These are phyloP conservation scores for Amphipyra berbera DNA, from an alignment of 2,888 invertebrate species.

Conservation along the genomic window DNA sequence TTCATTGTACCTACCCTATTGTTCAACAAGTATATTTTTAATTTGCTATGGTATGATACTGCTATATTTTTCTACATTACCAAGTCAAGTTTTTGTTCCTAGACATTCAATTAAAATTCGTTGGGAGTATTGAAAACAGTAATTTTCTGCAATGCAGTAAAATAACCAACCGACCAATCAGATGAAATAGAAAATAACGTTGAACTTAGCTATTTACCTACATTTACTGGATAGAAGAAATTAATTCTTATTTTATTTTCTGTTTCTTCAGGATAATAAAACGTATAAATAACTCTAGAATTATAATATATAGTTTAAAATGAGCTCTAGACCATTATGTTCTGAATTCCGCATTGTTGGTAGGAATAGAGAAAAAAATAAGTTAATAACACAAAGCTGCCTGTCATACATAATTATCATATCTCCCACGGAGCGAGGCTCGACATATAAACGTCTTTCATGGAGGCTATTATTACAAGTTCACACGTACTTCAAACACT, in stretches of 20 bases:
- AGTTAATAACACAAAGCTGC: too few relatives aligned
- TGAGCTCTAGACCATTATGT: too few relatives aligned
- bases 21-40: not conserved
- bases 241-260: conserved; percentile 1
- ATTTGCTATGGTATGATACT: not conserved
- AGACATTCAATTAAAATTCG: not conserved
- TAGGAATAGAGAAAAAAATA: too few relatives aligned
- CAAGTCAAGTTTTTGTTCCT: not conserved
- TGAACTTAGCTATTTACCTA: not conserved
- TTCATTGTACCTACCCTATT: not conserved
- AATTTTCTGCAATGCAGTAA: conserved; percentile 10
- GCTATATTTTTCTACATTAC: not conserved
- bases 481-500: not conserved
- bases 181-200: not conserved
- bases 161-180: not conserved
- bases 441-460: too few relatives aligned
- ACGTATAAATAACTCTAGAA: not conserved
- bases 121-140: conserved; percentile 3
- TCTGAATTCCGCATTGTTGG: too few relatives aligned
- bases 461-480: not conserved
- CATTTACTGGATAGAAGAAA: conserved; percentile 1
- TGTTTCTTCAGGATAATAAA: not conserved
- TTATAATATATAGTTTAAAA: not conserved
- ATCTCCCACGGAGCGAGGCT: too few relatives aligned
- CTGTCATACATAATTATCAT: too few relatives aligned